Evolutionary conservation across 2,888 invertebrate species (phyloP), one percentile per base, ranked within the genome.

Genomic region (Sericinus montela): DNA sequence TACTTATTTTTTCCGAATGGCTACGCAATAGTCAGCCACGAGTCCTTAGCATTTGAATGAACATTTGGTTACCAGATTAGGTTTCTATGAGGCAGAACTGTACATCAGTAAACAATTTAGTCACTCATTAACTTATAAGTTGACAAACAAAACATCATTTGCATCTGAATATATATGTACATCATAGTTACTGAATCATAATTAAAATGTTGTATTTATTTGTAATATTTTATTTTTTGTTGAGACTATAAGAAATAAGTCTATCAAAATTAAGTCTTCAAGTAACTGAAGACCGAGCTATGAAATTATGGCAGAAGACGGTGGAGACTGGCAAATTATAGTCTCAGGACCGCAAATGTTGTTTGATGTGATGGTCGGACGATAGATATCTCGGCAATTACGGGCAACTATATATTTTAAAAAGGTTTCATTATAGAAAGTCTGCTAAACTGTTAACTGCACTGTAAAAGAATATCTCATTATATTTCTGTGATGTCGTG

Each of bases 11-110:
- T 83, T 81, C n/a, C 65, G 61, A 72, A 67, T 62, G 59, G 69
- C 65, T 67, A 58, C 67, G 72, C 73, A 72, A 72, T 64, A 62
- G 58, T 51, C 52, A 65, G 58, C 64, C 55, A 65, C 64, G 72
- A 64, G 72, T 68, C 67, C 65, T 84, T 86, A 80, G 75, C 85
- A 85, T 85, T 75, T 82, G 74, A 85, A 86, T 77, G 74, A 72
- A 83, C 87, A 86, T 86, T 87, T 87, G 86, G 85, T 85, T 79
- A 85, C 85, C 86, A 87, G 83, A 87, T 85, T 83, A 86, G 79
- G 74, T 72, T 68, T 75, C 78, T 78, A 79, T 79, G 78, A 72
- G 63, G 58, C 65, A 71, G 70, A 68, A 72, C 73, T 67, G 63
- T 69, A 71, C 72, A 69, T 69, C 72, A 72, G 72, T 80, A 80